These are phyloP conservation scores for Lepidocyrtoides sp. DNA, from an alignment of 2,888 invertebrate genomes.

Conservation along the genomic window DNA sequence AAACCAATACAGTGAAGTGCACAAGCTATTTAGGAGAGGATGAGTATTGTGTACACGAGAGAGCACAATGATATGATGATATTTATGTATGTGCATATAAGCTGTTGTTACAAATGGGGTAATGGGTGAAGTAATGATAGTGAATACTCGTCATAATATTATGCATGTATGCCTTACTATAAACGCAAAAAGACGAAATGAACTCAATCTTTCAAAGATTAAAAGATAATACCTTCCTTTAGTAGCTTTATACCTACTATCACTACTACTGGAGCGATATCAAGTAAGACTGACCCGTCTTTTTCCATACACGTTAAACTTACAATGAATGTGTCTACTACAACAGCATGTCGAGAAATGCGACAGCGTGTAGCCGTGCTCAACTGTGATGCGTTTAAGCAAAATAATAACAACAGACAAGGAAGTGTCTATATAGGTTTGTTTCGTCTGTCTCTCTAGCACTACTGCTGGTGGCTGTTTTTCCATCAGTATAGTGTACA, in stretches of 20 bases:
- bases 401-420: slow-evolving; percentile 33
- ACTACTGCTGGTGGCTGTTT: too few relatives aligned
- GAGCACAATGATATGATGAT: not conserved
- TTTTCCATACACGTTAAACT: slow-evolving; percentile 11
- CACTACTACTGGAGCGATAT: not conserved
- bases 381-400: not conserved
- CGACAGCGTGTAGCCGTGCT: slow-evolving; percentile 59
- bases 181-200: not conserved
- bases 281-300: slow-evolving; percentile 5
- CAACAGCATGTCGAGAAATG: slow-evolving; percentile 27
- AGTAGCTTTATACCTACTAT: not conserved
- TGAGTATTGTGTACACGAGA: not conserved
- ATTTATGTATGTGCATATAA: not conserved
- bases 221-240: not conserved
- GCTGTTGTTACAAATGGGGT: too few relatives aligned
- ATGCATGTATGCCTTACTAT: too few relatives aligned
- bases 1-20: not conserved
- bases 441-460: not conserved
- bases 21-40: not conserved
- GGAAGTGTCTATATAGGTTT: slow-evolving; percentile 64
- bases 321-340: not conserved
- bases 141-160: not conserved
- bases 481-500: too few relatives aligned
- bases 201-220: slow-evolving; percentile 7
- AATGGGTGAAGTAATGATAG: too few relatives aligned